These are phyloP conservation scores for Pseudorhiza aurosa DNA, from an alignment of 30 jellyfish, hydroid and myxozoan species.

Conservation along the genomic window DNA sequence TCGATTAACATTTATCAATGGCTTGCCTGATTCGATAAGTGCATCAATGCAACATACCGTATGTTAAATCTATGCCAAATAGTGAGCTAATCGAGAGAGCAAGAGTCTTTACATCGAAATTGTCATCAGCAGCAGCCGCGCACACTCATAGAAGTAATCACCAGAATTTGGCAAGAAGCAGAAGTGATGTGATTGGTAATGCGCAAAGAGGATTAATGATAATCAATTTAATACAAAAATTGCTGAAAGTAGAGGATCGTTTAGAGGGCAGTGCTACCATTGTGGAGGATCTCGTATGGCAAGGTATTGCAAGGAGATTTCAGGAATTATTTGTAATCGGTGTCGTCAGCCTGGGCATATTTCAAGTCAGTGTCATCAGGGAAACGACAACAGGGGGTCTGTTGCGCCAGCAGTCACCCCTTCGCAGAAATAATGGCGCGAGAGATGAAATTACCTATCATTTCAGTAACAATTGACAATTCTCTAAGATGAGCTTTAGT, in stretches of 20 bases:
- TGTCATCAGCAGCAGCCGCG: slow-evolving; percentile 2
- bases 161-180: neutral
- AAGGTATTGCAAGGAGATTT: neutral
- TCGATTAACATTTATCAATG: slow-evolving; percentile 9
- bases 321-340: neutral
- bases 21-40: slow-evolving; percentile 3
- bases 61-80: neutral
- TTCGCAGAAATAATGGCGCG: neutral
- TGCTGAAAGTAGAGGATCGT: neutral
- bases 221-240: too few species aligned
- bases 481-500: neutral
- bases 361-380: slow-evolving; percentile 6
- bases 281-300: slow-evolving; percentile 1
- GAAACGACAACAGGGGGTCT: slow-evolving; percentile 14
- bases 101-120: neutral
- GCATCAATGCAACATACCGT: neutral
- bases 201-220: neutral
- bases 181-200: neutral
- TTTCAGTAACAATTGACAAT: neutral
- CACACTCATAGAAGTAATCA: neutral
- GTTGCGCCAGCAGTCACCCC: slow-evolving; percentile 5
- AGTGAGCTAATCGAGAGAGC: neutral
- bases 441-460: neutral
- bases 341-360: slow-evolving; percentile 10
- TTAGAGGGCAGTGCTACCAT: neutral